phyloP scores from a whole-genome alignment of 2,797 vertebrate species.

The Coranthus polyacanthus region DNA sequence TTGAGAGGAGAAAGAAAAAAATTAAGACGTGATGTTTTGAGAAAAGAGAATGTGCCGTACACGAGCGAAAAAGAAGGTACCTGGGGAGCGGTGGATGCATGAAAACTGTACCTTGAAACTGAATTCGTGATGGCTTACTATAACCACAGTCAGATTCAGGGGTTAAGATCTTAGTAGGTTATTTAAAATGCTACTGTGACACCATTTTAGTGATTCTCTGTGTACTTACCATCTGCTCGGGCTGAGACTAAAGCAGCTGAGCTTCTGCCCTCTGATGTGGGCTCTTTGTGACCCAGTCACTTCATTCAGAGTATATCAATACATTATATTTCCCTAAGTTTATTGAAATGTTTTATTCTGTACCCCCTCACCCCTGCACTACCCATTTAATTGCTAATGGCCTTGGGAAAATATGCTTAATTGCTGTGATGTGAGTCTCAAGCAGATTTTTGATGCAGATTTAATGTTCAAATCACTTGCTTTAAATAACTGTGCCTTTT shows the following conservation, averaged over 20 bases:
- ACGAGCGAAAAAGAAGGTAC: conserved; percentile 15
- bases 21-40: conserved; percentile 28
- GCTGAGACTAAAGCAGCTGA: conserved; percentile 32
- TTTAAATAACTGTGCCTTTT: conserved; percentile 82
- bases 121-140: conserved; percentile 29
- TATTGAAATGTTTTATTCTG: conserved; percentile 56
- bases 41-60: conserved; percentile 23
- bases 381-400: conserved; percentile 72
- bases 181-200: conserved; percentile 31
- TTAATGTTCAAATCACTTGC: conserved; percentile 77
- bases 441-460: conserved; percentile 76
- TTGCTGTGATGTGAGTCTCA: conserved; percentile 73
- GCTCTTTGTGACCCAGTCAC: conserved; percentile 44
- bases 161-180: conserved; percentile 37
- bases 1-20: conserved; percentile 27
- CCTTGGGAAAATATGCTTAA: conserved; percentile 72
- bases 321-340: conserved; percentile 28
- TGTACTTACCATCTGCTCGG: conserved; percentile 46
- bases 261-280: conserved; percentile 36
- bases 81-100: conserved; percentile 26
- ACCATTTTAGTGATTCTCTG: conserved; percentile 44
- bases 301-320: conserved; percentile 29
- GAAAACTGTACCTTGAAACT: conserved; percentile 4
- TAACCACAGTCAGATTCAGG: conserved; percentile 18
- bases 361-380: conserved; percentile 36